phyloP scores from a whole-genome alignment of 2,888 invertebrate species.

The Anaspis maculata region DNA sequence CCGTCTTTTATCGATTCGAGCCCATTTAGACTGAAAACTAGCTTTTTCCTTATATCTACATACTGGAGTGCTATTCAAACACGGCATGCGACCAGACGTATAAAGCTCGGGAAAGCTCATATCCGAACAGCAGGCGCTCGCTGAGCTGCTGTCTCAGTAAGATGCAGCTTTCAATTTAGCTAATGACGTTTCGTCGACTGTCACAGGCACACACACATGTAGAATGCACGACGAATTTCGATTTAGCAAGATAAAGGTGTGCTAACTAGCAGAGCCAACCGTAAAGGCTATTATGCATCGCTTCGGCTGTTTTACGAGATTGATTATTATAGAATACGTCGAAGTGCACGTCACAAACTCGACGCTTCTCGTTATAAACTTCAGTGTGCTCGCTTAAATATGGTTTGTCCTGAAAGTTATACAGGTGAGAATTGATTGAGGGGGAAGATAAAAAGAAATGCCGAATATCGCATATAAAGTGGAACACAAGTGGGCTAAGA shows the following conservation, averaged over 20 bases:
- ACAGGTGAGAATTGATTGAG: too few relatives aligned
- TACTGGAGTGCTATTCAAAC: constrained; percentile 44
- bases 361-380: too few relatives aligned
- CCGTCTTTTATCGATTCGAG: constrained; percentile 39
- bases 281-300: too few relatives aligned
- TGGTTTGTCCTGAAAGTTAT: too few relatives aligned
- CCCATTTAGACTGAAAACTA: constrained; percentile 40
- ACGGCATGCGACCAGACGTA: constrained; percentile 28
- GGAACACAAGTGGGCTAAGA: too few relatives aligned
- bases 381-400: too few relatives aligned
- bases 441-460: too few relatives aligned
- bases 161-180: constrained; percentile 45
- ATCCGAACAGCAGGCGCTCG: constrained; percentile 13
- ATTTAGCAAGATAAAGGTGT: constrained; percentile 36
- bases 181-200: constrained; percentile 45
- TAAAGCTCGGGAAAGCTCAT: constrained; percentile 19
- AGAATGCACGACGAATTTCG: constrained; percentile 37
- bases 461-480: too few relatives aligned
- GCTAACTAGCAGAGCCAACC: constrained; percentile 20
- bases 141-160: constrained; percentile 36
- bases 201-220: constrained; percentile 42
- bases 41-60: constrained; percentile 40
- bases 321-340: too few relatives aligned
- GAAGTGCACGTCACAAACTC: too few relatives aligned
- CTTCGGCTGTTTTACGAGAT: too few relatives aligned